A percentile compares a stretch with the other conserved stretches of the same genome.
These are phyloP conservation scores for Cydia strobilella DNA, from an alignment of 1,140 invertebrate genomes.

Conservation along the genomic window DNA sequence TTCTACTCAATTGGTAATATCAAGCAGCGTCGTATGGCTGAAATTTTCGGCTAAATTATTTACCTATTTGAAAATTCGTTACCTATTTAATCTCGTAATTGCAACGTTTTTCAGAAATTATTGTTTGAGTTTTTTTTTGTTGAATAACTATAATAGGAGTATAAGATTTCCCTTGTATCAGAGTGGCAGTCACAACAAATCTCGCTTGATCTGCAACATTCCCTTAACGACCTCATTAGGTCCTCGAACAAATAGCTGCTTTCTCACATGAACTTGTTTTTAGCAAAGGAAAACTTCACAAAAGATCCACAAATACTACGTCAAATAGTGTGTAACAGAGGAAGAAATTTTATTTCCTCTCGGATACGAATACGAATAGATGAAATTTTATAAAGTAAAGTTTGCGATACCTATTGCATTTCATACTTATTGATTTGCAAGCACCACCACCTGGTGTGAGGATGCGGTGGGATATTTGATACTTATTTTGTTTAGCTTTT, in stretches of 20 bases:
- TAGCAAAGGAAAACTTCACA: slow-evolving; percentile 37
- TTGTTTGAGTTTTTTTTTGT: neutral
- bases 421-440: slow-evolving; percentile 26
- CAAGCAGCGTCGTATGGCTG: neutral
- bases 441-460: neutral
- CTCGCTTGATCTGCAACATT: slow-evolving; percentile 41
- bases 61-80: neutral
- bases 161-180: neutral
- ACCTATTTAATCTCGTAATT: no score
- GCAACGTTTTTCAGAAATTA: neutral
- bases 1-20: neutral
- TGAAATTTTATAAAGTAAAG: slow-evolving; percentile 24
- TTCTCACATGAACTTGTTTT: slow-evolving; percentile 31
- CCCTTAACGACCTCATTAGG: slow-evolving; percentile 45
- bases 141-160: neutral
- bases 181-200: slow-evolving; percentile 36
- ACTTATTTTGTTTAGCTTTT: slow-evolving; percentile 22
- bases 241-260: slow-evolving; percentile 33
- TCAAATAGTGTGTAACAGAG: slow-evolving; percentile 37
- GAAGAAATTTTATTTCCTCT: slow-evolving; percentile 22
- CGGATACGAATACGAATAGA: slow-evolving; percentile 21
- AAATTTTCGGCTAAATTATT: neutral
- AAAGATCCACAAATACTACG: slow-evolving; percentile 32
- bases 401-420: slow-evolving; percentile 26
- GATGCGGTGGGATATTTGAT: slow-evolving; percentile 22